Base-by-base conservation (phyloP, 2,113 vertebrate species). In the Ceuthmochares aereus region DNA sequence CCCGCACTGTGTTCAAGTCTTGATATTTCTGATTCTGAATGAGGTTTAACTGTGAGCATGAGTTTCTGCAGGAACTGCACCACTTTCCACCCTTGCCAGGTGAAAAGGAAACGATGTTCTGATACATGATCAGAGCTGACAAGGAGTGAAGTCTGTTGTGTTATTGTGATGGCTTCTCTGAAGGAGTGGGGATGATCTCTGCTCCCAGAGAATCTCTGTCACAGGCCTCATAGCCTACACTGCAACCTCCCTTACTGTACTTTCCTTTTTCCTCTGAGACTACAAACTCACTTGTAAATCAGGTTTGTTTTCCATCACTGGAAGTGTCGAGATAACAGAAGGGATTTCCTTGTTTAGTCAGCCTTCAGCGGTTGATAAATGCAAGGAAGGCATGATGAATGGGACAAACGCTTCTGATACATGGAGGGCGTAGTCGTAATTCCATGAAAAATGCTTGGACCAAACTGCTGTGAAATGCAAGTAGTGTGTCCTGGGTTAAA, bases 281-380 rank as follows among this genome's bases (percentile, higher is more conserved):
- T 62, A 56, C 54, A 90, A 70, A 89, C 67, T 49, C 55, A 90
- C 88, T 93, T 80, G 55, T 69, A 45, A 83, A 77, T 68, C 47
- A 12, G 64, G 75, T 84, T 96, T 90, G 56, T 95, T 95, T 97
- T 96, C 88, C 89, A 85, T 36, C 69, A 20, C 87, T 93, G 93
- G 72, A 92, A 89, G 93, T 56, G 88, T 89, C 30, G 91, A 90
- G 91, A 91, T 95, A 94, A 89, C 92, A 84, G 95, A 86, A 90
- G 66, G 94, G 91, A 92, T 91, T 95, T 95, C 95, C 94, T 93
- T 94, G 95, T 90, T 96, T 95, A 90, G 68, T 83, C 92, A 93
- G 90, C 92, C 90, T 68, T 89, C 63, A 30, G 30, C 1, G 4
- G 79, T 6, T 93, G 93, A 87, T 95, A 96, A 93, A 59, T 42